Conservation (phyloP, 2,113 vertebrate species). For the Cheilinus undulatus region DNA sequence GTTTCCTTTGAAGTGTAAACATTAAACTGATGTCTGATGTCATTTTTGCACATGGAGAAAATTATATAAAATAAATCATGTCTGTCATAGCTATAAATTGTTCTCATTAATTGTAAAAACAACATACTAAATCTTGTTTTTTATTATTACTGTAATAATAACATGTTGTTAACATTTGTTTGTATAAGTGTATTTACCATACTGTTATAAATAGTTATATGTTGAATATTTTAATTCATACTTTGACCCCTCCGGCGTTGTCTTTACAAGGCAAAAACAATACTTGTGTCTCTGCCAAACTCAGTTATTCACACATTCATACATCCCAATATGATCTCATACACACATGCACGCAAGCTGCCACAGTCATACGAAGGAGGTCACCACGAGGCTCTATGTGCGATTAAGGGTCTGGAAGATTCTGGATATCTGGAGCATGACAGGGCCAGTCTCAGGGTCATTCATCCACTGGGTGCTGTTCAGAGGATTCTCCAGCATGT, state of each 20-base stretch:
- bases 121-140: conserved; percentile 69
- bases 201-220: conserved; percentile 84
- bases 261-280: conserved; percentile 74
- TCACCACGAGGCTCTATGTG: conserved; percentile 84
- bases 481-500: conserved; percentile 98
- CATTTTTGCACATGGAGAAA: conserved; percentile 73
- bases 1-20: conserved; percentile 77
- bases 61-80: conserved; percentile 79
- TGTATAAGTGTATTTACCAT: conserved; percentile 81
- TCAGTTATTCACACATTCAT: conserved; percentile 47
- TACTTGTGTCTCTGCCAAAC: conserved; percentile 58
- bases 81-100: conserved; percentile 76
- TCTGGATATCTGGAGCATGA: conserved; percentile 99
- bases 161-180: conserved; percentile 75
- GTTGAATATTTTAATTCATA: conserved; percentile 72
- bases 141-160: conserved; percentile 68
- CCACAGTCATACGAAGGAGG: conserved; percentile 58
- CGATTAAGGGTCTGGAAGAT: conserved; percentile 99
- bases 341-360: conserved; percentile 50
- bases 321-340: conserved; percentile 17
- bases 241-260: conserved; percentile 59
- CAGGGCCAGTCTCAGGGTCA: conserved; percentile 96
- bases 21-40: conserved; percentile 70
- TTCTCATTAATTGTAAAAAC: conserved; percentile 80
- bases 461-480: conserved; percentile 99